Percentiles rank a stretch among this genome's conserved stretches.
Conservation (phyloP, 2,888 invertebrate genomes). For the Thymelicus lineola region DNA sequence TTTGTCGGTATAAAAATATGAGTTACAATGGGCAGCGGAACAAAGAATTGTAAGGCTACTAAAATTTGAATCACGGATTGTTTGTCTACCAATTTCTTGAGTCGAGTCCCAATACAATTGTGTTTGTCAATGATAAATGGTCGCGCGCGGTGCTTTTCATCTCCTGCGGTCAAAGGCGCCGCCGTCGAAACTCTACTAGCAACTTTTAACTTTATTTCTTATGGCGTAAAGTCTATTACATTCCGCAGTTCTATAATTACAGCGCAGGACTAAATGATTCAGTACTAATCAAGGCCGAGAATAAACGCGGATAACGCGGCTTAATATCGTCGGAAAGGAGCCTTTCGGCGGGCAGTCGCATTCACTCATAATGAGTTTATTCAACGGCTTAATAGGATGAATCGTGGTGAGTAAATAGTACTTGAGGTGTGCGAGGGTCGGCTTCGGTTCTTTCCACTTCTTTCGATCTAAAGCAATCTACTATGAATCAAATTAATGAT, state of each 20-base stretch:
- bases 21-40: conserved; percentile 42
- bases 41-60: conserved; percentile 53
- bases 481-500: conserved; percentile 17
- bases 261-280: conserved; percentile 83
- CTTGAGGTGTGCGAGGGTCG: conserved; percentile 50
- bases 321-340: conserved; percentile 82
- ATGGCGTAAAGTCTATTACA: conserved; percentile 50
- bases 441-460: conserved; percentile 15
- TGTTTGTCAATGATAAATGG: conserved; percentile 85
- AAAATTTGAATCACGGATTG: conserved; percentile 71
- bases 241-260: conserved; percentile 70
- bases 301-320: conserved; percentile 83
- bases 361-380: conserved; percentile 83
- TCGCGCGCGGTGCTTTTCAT: conserved; percentile 81
- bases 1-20: conserved; percentile 35
- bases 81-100: conserved; percentile 81
- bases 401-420: conserved; percentile 80
- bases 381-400: conserved; percentile 82
- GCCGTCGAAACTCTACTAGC: conserved; percentile 50
- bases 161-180: conserved; percentile 78
- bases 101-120: conserved; percentile 81
- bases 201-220: conserved; percentile 53
- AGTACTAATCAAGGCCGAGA: conserved; percentile 83
- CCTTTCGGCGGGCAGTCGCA: conserved; percentile 81
- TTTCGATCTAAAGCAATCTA: conserved; percentile 20